Percentiles rank a stretch among this genome's conserved stretches.
Evolutionary conservation across 1,140 invertebrate genomes (phyloP).

Genomic region (Lanistes nyassanus): DNA sequence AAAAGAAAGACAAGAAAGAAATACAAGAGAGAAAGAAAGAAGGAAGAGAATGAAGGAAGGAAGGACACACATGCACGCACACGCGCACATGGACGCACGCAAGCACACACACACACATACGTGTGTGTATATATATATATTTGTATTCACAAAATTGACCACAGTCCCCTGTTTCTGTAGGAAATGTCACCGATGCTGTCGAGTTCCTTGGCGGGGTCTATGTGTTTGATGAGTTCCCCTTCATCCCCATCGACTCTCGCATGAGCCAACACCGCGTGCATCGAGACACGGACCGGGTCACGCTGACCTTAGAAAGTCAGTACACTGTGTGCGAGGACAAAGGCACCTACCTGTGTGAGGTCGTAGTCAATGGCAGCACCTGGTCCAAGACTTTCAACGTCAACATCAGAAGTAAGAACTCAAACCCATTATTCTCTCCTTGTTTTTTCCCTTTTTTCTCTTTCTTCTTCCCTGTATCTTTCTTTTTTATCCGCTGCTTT

Average conservation of each 20-base stretch:
- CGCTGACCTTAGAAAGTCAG: constrained; percentile 30
- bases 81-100: not conserved
- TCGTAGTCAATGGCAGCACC: constrained; percentile 32
- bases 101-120: not conserved
- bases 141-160: not conserved
- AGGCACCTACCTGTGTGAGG: constrained; percentile 35
- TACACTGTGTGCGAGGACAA: constrained; percentile 38
- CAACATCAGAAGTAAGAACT: constrained; percentile 27
- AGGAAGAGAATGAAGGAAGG: no score
- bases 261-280: constrained; percentile 34
- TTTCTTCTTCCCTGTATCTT: not conserved
- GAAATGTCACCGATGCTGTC: constrained; percentile 17
- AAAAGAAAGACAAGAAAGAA: no score
- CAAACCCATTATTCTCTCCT: not conserved
- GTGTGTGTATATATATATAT: no score
- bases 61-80: not conserved
- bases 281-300: constrained; percentile 27
- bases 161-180: not conserved
- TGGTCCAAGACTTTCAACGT: constrained; percentile 32
- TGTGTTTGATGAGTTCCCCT: constrained; percentile 32
- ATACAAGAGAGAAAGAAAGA: no score
- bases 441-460: not conserved
- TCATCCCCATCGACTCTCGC: constrained; percentile 38
- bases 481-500: no score
- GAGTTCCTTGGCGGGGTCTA: constrained; percentile 32